Percentiles rank a stretch among this genome's conserved stretches.
These are phyloP conservation scores for Caenorhabditis zanzibari DNA, from an alignment of 2,888 invertebrate species.

Conservation along the genomic window DNA sequence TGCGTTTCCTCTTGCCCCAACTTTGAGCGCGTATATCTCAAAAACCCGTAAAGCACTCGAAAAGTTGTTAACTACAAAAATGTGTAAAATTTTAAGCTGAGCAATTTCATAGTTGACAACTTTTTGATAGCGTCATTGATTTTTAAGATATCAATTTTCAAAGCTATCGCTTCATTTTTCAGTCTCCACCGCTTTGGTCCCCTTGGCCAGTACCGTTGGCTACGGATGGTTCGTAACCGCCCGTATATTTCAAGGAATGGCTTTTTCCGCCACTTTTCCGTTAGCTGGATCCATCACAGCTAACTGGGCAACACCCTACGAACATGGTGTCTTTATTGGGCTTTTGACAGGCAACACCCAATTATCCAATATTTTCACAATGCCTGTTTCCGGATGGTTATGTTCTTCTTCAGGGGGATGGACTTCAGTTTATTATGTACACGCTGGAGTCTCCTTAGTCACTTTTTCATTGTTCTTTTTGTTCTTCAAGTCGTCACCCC, in stretches of 20 bases:
- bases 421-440: slow-evolving; percentile 70
- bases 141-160: background rate
- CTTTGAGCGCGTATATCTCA: too few relatives aligned
- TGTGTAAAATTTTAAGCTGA: background rate
- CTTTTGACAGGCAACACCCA: slow-evolving; percentile 69
- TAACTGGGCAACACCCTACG: slow-evolving; percentile 66
- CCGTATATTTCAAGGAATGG: slow-evolving; percentile 68
- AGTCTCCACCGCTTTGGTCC: slow-evolving; percentile 67
- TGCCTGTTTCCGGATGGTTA: slow-evolving; percentile 69
- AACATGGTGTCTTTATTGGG: slow-evolving; percentile 71
- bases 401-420: slow-evolving; percentile 69
- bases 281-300: slow-evolving; percentile 67
- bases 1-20: too few relatives aligned
- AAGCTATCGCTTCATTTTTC: slow-evolving; percentile 16
- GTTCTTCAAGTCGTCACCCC: slow-evolving; percentile 61
- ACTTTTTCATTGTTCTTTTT: slow-evolving; percentile 56
- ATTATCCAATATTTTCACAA: slow-evolving; percentile 69
- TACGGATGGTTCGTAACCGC: slow-evolving; percentile 67
- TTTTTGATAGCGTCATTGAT: background rate
- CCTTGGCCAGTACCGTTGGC: slow-evolving; percentile 56
- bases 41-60: too few relatives aligned
- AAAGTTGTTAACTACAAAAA: background rate
- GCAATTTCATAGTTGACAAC: background rate
- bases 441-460: slow-evolving; percentile 59
- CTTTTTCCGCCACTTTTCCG: slow-evolving; percentile 69